A percentile compares a stretch with the other conserved stretches of the same genome.
phyloP scores from a whole-genome alignment of 2,113 vertebrate species.

The Heterotis niloticus region DNA sequence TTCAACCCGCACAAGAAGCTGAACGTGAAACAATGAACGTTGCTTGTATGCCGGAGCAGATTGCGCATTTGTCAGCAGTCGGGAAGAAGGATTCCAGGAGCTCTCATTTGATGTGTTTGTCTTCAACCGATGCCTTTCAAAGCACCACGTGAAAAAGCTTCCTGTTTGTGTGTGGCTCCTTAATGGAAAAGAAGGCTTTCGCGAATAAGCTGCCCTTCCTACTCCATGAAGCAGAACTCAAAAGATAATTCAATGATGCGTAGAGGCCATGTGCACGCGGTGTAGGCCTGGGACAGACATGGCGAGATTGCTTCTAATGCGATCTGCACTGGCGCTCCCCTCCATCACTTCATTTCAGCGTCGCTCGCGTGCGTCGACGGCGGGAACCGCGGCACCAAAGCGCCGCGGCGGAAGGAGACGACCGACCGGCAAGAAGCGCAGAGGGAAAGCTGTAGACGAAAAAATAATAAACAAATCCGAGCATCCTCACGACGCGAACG shows the following conservation, averaged over 20 bases:
- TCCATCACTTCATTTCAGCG: neutral
- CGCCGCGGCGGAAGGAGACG: neutral
- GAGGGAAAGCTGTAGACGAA: neutral
- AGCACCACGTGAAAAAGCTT: slow-evolving; percentile 54
- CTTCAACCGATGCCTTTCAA: slow-evolving; percentile 46
- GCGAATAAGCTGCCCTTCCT: slow-evolving; percentile 56
- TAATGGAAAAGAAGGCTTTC: slow-evolving; percentile 36
- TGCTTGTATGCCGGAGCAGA: neutral
- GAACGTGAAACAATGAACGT: neutral
- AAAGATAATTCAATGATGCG: slow-evolving; percentile 61
- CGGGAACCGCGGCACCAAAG: neutral
- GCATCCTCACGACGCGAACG: neutral
- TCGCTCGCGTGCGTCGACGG: neutral
- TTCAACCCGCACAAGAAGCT: neutral
- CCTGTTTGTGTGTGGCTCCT: slow-evolving; percentile 2
- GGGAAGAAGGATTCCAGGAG: neutral
- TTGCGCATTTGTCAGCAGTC: neutral
- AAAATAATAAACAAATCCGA: neutral
- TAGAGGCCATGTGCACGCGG: slow-evolving; percentile 35
- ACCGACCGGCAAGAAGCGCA: neutral
- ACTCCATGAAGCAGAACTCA: slow-evolving; percentile 45
- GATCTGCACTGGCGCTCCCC: slow-evolving; percentile 21
- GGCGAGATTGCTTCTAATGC: slow-evolving; percentile 31
- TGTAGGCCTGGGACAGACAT: slow-evolving; percentile 41
- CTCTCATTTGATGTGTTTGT: slow-evolving; percentile 36